Evolutionary conservation across 1,140 invertebrate genomes (phyloP), one percentile per base, ranked within the genome.

Genomic region (Grapholita molesta): DNA sequence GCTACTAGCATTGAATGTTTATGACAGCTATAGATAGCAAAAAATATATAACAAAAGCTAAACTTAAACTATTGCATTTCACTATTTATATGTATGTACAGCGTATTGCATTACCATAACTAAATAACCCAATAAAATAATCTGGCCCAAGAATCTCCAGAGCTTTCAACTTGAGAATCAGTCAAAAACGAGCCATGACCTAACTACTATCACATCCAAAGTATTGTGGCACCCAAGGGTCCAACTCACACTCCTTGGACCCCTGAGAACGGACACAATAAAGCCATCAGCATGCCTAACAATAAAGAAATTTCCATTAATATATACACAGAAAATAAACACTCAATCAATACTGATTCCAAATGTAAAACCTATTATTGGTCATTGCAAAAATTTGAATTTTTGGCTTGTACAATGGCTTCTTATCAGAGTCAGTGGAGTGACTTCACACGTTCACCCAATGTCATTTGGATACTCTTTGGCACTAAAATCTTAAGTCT

Each of bases 391-490:
- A 57, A 53, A 23, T 53, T 23, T 70, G 66, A 69, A 75, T 83
- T 82, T 90, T 90, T 90, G 86, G 86, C 82, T 84, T 57, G 53
- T 90, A 78, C 68, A 78, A 90, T 90, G 88, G 88, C 87, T 82
- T 76, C 80, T 72, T 25, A 76, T n/a, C 72, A 72, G 52, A 64
- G 75, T 74, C 68, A 82, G 71, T 86, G 85, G 86, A 90, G 89
- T 87, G 88, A 73, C 84, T 75, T 74, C 75, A 76, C 81, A 80
- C 81, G 72, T 75, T 80, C 76, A 71, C 70, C 78, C 73, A 74
- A 78, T 77, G 77, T 84, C 79, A 88, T 90, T 90, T 90, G 88
- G 85, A 90, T 78, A 84, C 84, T 89, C 88, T 90, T 90, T 90
- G 88, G 88, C 88, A 90, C 88, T 81, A 86, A 84, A 84, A 85